phyloP scores from a whole-genome alignment of 2,888 invertebrate species.

The Falcaria lacertinaria region DNA sequence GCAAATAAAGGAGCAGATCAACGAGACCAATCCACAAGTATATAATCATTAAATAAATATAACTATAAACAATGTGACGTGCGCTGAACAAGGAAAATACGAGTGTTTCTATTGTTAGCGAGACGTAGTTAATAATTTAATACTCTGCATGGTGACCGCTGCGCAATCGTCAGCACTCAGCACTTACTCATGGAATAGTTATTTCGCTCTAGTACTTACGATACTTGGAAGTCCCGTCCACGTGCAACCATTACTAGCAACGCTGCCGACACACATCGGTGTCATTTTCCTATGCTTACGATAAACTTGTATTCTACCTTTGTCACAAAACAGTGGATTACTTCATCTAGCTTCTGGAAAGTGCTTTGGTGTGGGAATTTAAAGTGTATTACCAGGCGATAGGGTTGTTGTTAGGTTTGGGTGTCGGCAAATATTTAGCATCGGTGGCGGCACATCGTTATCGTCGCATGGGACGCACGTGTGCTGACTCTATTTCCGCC shows the following conservation, averaged over 20 bases:
- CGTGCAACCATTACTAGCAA: conserved; percentile 41
- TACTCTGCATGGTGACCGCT: conserved; percentile 21
- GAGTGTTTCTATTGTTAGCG: conserved; percentile 37
- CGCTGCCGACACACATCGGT: conserved; percentile 23
- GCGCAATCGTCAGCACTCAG: conserved; percentile 23
- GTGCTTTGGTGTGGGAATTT: conserved; percentile 11
- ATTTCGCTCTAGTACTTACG: conserved; percentile 27
- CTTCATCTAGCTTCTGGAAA: conserved; percentile 20
- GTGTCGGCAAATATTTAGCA: conserved; percentile 23
- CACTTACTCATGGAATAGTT: conserved; percentile 30
- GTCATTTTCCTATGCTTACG: conserved; percentile 55
- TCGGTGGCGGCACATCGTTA: conserved; percentile 40
- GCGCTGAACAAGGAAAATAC: conserved; percentile 45
- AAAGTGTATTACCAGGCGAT: conserved; percentile 13
- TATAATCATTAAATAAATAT: conserved; percentile 5
- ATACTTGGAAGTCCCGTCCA: conserved; percentile 57
- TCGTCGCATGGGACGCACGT: conserved; percentile 66
- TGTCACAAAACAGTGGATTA: conserved; percentile 33
- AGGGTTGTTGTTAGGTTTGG: conserved; percentile 14
- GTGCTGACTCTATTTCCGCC: conserved; percentile 66
- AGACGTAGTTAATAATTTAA: conserved; percentile 30
- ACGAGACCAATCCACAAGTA: background rate
- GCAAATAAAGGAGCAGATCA: no score
- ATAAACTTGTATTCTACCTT: conserved; percentile 47
- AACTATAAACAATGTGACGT: conserved; percentile 16